Evolutionary conservation across 1,140 invertebrate species (phyloP), one percentile per base, ranked within the genome.

Genomic region (Atta cephalotes): DNA sequence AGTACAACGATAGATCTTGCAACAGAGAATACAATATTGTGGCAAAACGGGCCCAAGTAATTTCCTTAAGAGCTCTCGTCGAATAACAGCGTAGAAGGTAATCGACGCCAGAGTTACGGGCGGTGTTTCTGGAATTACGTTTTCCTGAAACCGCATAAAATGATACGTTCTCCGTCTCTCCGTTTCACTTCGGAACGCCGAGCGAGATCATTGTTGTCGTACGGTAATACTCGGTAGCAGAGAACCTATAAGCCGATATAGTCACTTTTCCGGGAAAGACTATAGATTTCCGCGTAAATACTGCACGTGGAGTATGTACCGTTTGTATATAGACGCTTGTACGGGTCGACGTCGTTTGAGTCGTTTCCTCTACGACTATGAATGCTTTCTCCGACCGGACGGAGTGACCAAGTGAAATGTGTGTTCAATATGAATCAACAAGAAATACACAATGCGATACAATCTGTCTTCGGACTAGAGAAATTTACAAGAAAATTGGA

Each of bases 271-370:
- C 88, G 16, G 66, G 89, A 90, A 90, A 66, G 74, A 60, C 85
- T 74, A 86, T 90, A 89, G 86, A 87, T 86, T 82, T 77, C 77
- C 82, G 60, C 82, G 88, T 72, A 76, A 89, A 60, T 84, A 76
- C 76, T 58, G 51, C 65, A 76, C 70, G 31, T 14, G 18, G 60
- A 25, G 70, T 62, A 21, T 39, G 56, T 77, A 16, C 74, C 53
- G 63, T 88, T 53, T 45, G 66, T 31, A 66, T 45, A 9, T 56
- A 31, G 10, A 28, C 49, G 18, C 53, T 16, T 16, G 62, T 10
- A 12, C 71, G 3, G 16, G 39, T 80, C 51, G 79, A 0, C 18
- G n/a, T 68, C 31, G 2, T 35, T 35, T 35, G 6, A 35, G 6
- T 35, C 66, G 86, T 79, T 63, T 78, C 6, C 56, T 62, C 39